Conservation (phyloP, 2,888 invertebrate genomes). For the Drosophila helvetica region DNA sequence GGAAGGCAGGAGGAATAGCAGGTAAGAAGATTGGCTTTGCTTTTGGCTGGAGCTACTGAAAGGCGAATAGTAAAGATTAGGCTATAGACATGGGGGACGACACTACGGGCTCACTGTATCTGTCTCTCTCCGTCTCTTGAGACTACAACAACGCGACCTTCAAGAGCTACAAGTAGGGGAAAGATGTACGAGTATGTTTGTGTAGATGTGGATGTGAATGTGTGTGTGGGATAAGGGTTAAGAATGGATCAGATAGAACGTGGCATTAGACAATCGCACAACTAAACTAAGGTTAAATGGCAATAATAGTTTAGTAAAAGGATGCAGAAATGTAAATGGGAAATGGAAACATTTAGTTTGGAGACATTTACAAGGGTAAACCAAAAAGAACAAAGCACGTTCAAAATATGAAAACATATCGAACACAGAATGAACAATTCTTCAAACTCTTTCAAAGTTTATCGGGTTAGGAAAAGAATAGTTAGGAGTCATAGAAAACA, state of each 20-base stretch:
- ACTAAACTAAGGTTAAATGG: slow-evolving; percentile 4
- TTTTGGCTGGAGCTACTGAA: background rate
- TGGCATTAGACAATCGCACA: background rate
- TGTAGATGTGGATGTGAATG: slow-evolving; percentile 2
- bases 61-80: slow-evolving; percentile 2
- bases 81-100: slow-evolving; percentile 28
- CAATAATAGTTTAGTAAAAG: background rate
- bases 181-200: slow-evolving; percentile 4
- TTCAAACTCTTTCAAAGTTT: background rate
- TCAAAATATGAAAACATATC: background rate
- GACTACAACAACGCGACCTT: slow-evolving; percentile 21
- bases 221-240: background rate
- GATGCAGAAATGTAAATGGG: background rate
- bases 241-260: background rate
- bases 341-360: background rate
- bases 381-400: background rate
- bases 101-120: slow-evolving; percentile 26
- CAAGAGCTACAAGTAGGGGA: slow-evolving; percentile 14
- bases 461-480: background rate
- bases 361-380: background rate
- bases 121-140: slow-evolving; percentile 12
- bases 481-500: slow-evolving; percentile 36
- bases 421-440: background rate
- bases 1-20: slow-evolving; percentile 4
- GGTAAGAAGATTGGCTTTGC: background rate